A percentile compares a stretch with the other conserved stretches of the same genome.
Evolutionary conservation across 64 coral and sea anemone genomes (phyloP).

Genomic region (Trachythela sp.): DNA sequence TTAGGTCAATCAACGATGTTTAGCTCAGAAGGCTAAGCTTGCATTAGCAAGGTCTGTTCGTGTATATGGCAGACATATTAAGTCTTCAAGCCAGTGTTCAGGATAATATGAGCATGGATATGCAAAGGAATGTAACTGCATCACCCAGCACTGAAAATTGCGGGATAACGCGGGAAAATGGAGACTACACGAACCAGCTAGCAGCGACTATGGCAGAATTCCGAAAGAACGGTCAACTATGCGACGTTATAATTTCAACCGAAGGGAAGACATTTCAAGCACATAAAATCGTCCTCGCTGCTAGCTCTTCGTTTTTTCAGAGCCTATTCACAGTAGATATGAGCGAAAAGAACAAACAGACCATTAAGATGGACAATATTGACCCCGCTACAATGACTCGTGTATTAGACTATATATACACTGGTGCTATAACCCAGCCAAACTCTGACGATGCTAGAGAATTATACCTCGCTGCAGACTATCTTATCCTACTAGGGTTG

Average conservation of each 20-base stretch:
- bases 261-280: background rate
- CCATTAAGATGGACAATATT: background rate
- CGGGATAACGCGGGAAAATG: background rate
- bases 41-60: background rate
- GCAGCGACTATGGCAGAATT: background rate
- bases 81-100: background rate
- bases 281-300: background rate
- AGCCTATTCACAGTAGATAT: constrained; percentile 6
- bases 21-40: background rate
- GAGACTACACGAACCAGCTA: background rate
- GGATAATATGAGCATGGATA: background rate
- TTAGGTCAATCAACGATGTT: background rate
- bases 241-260: background rate
- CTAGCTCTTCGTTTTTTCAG: constrained; percentile 2
- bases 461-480: background rate
- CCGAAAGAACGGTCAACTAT: background rate
- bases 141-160: background rate
- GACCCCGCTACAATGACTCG: background rate
- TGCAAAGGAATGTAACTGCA: background rate
- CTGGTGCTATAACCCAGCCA: background rate
- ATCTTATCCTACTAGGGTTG: background rate
- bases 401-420: constrained; percentile 16
- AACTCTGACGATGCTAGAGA: background rate
- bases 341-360: background rate
- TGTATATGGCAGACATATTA: background rate